Base-by-base conservation (phyloP, 2,888 invertebrate species). In the Pediacus dermestoides region DNA sequence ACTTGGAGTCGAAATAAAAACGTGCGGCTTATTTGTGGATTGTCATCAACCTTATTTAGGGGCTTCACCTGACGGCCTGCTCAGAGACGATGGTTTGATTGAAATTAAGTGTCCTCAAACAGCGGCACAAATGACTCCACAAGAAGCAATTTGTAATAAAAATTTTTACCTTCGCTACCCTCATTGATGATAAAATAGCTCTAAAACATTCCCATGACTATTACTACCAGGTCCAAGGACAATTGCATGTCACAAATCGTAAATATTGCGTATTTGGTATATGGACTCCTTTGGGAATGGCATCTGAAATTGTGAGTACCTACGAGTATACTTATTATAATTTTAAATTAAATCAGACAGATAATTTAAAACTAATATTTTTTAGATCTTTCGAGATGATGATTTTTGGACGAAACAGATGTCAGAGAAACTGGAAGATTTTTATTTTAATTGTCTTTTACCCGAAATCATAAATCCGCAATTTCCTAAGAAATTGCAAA, bases 11-110 rank as follows among this genome's bases (percentile, higher is more conserved):
- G n/a, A n/a, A n/a, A n/a, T 18, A 31, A 10, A 28, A 18, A 36
- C 18, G 25, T 41, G 41, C 28, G 41, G 41, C n/a, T 16, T 41
- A n/a, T 37, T 41, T 23, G 25, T 41, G 13, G 37, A 37, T 23
- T 8, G 21, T 11, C 25, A 37, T 11, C 3, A 35, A 18, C 21
- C 18, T 13, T 39, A 33, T 36, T 30, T 40, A 9, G 43, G 39
- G n/a, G 44, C 44, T 18, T 35, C 22, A 25, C 43, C 43, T n/a
- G 43, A 43, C 33, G 45, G 44, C 8, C 16, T 46, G 26, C 27
- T 43, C n/a, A 36, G 13, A 4, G 37, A 38, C 23, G 36, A 48
- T 33, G 32, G 21, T 6, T 30, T 39, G 9, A 22, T 45, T 12
- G 42, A 45, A 34, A 26, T 41, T 3, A 45, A 45, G 25, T 39